These are phyloP conservation scores for Corythornis vintsioides DNA, from an alignment of 2,113 vertebrate genomes.

Conservation along the genomic window DNA sequence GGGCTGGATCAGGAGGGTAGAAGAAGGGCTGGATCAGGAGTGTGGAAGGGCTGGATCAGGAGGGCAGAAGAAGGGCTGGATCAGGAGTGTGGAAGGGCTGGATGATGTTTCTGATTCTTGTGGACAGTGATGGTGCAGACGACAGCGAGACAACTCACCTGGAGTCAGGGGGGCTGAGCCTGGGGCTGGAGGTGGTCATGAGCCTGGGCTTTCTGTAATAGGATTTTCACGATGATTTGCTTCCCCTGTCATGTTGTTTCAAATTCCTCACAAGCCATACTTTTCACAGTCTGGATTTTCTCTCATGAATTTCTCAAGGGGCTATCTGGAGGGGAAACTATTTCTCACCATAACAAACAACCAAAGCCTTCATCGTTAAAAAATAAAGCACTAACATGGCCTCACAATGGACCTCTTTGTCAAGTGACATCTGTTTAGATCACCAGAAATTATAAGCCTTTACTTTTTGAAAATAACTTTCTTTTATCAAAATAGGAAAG, in stretches of 20 bases:
- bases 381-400: slow-evolving; percentile 36
- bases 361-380: slow-evolving; percentile 57
- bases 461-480: slow-evolving; percentile 41
- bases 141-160: background rate
- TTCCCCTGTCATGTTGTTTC: slow-evolving; percentile 49
- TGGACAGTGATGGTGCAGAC: rapidly evolving
- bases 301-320: slow-evolving; percentile 65
- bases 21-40: background rate
- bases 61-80: too few relatives aligned
- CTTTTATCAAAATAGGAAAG: slow-evolving; percentile 33
- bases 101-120: background rate
- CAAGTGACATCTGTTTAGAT: slow-evolving; percentile 63
- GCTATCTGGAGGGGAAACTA: slow-evolving; percentile 58
- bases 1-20: too few relatives aligned
- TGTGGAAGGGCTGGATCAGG: background rate
- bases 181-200: background rate
- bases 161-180: background rate
- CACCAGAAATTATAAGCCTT: slow-evolving; percentile 48
- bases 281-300: slow-evolving; percentile 70
- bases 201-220: background rate
- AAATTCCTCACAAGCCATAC: slow-evolving; percentile 63
- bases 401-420: slow-evolving; percentile 58
- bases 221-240: slow-evolving; percentile 29
- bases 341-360: slow-evolving; percentile 70
- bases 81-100: background rate